Evolutionary conservation across 2,113 vertebrate genomes (phyloP), one percentile per base, ranked within the genome.

Genomic region (Sinocyclocheilus maitianheensis): DNA sequence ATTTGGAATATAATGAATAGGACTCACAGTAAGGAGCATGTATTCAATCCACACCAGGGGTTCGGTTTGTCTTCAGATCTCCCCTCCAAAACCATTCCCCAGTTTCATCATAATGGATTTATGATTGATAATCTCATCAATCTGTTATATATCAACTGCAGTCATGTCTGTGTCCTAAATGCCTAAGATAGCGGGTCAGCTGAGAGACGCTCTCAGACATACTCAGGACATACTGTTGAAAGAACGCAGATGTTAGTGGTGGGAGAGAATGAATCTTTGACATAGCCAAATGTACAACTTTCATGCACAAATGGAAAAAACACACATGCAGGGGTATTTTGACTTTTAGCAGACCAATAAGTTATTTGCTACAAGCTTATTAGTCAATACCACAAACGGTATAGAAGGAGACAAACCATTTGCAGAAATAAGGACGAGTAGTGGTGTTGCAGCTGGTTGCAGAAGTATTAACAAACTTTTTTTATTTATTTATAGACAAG

Each of bases 61-160:
- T 24, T 84, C 5, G 30, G 48, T 69, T 53, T 55, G 30, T 5
- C 69, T 84, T 84, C 34, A 58, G 82, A 84, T 84, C 82, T 74
- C 51, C 30, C 20, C 14, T 58, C 82, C 82, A 74, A 74, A 74
- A 24, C 69, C 51, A 2, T 84, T 84, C 81, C 81, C 69, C 12
- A 37, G 30, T 82, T 18, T 12, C 65, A 62, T 14, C 10, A 81
- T 81, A 71, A 86, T 85, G 83, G 87, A 89, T 77, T 67, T 77
- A 30, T 85, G 76, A 87, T 53, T 85, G 77, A 84, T 86, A 83
- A 81, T 78, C 83, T 81, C 88, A 87, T 86, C 87, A 88, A 90
- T 91, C 84, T 88, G 5, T 22, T 69, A 20, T 53, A 51, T 10
- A 86, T 89, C 69, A 87, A 89, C 88, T 79, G 34, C 67, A 58